Base-by-base conservation (phyloP, 2,113 vertebrate species). In the Leucoraja erinaceus region DNA sequence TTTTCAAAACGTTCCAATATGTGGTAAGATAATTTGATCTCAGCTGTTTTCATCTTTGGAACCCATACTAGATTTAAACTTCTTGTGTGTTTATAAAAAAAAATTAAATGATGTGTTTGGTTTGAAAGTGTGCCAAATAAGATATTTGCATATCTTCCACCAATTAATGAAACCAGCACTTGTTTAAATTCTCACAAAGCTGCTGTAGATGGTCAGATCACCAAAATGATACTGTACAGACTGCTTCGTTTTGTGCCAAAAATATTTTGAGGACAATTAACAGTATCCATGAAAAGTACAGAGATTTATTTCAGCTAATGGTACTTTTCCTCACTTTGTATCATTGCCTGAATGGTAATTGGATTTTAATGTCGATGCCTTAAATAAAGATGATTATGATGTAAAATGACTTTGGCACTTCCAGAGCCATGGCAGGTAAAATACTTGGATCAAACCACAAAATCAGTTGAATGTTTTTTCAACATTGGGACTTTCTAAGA, bases 341-440 rank as follows among this genome's bases (percentile, higher is more conserved):
- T 88, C 14, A 61, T 88, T 88, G 83, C 59, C 28, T 63, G 83
- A 63, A 88, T 31, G 83, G 12, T n/a, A n/a, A 88, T 88, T 88
- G 56, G 28, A 31, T 31, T 31, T 56, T 54, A 59, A 90, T 18
- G 31, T 90, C 70, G 22, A 72, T 70, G 66, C 66, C 38, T 12
- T 8, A 47, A 90, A 68, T 18, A 90, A 59, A 11, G 33, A 90
- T 0, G 6, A 31, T 68, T 68, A 14, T 38, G 63, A 88, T 7
- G 2, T 10, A 83, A 47, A 38, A 78, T 54, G 79, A 20, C 33
- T 83, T 83, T 56, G 38, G 75, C 74, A 12, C 75, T 59, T 88
- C 56, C 66, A 63, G 63, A 68, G 22, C 8, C 5, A 31, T 70
- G 33, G 12, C 22, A 38, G 14, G 18, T 70, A 70, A 47, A 47